Base-by-base conservation (phyloP, 53 echinoderm and acorn worm genomes). In the Hippasteria phrygiana region DNA sequence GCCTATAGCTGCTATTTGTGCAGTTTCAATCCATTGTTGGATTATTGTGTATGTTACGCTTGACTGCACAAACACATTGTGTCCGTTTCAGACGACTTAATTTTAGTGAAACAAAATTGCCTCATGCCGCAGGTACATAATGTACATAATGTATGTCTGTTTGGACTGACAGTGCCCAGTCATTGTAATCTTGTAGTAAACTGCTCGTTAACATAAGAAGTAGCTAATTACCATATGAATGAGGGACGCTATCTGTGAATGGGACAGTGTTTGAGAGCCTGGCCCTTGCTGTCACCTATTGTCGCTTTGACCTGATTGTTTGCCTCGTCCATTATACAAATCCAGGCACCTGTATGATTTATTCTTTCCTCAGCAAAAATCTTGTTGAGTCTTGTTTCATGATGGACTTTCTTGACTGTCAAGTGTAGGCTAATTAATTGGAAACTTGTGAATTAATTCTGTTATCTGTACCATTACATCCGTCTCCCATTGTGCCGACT, bases 161-260 rank as follows among this genome's bases (percentile, higher is more conserved):
- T 59, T 55, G 38, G 35, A 4, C 35, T 55, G n/a, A n/a, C n/a
- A n/a, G 8, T 35, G 12, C 39, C 17, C 34, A 54, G 36, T 48
- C 53, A 48, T 16, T 43, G 43, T 81, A 81, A n/a, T n/a, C n/a
- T n/a, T n/a, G n/a, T n/a, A n/a, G n/a, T n/a, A n/a, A n/a, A n/a
- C n/a, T n/a, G n/a, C n/a, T n/a, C n/a, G n/a, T n/a, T n/a, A n/a
- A n/a, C n/a, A n/a, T n/a, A n/a, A n/a, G n/a, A n/a, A n/a, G n/a
- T n/a, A 7, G 13, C 46, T 65, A 16, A 85, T 85, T 85, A 47
- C 20, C 85, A 85, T 85, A 78, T 78, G 55, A 78, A 78, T 78
- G 38, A 51, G 71, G 70, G 85, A 71, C 85, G 71, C 85, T 85
- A 85, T 42, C 85, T 50, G 9, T 85, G 38, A 20, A 50, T 69